These are phyloP conservation scores for Eupithecia tripunctaria DNA, from an alignment of 2,888 invertebrate genomes.

Conservation along the genomic window DNA sequence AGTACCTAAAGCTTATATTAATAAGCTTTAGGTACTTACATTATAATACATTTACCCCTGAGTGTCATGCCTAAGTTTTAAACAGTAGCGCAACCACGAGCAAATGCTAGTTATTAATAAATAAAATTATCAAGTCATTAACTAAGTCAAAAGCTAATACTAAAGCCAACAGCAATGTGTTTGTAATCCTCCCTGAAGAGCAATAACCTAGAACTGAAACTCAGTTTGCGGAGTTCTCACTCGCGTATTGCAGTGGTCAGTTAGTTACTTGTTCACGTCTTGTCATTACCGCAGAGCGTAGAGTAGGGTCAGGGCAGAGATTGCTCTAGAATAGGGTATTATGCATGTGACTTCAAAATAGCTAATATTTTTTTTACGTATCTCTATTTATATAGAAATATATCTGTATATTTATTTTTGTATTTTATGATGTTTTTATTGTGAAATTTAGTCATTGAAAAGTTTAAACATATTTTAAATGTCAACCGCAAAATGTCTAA, in stretches of 20 bases:
- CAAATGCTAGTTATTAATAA: neutral
- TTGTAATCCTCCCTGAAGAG: conserved; percentile 29
- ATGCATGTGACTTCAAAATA: no score
- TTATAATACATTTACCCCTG: no score
- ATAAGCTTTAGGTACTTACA: no score
- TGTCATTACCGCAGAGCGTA: conserved; percentile 48
- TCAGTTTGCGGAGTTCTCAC: conserved; percentile 34
- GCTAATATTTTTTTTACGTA: no score
- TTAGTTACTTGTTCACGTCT: conserved; percentile 55
- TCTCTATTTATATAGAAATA: no score
- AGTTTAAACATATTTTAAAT: no score
- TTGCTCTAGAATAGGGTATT: neutral
- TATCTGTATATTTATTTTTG: no score
- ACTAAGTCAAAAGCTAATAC: neutral
- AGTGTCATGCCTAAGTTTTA: no score
- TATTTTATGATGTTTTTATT: no score
- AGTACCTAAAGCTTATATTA: no score
- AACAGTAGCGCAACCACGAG: neutral
- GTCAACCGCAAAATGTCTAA: no score
- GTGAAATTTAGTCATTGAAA: no score
- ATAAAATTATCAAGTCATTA: neutral
- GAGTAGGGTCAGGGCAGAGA: conserved; percentile 37
- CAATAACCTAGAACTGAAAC: conserved; percentile 39
- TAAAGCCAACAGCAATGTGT: conserved; percentile 7
- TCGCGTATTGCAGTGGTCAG: conserved; percentile 49